Percentiles rank a stretch among this genome's conserved stretches.
These are phyloP conservation scores for Yponomeuta malinellus DNA, from an alignment of 2,888 invertebrate genomes.

Conservation along the genomic window DNA sequence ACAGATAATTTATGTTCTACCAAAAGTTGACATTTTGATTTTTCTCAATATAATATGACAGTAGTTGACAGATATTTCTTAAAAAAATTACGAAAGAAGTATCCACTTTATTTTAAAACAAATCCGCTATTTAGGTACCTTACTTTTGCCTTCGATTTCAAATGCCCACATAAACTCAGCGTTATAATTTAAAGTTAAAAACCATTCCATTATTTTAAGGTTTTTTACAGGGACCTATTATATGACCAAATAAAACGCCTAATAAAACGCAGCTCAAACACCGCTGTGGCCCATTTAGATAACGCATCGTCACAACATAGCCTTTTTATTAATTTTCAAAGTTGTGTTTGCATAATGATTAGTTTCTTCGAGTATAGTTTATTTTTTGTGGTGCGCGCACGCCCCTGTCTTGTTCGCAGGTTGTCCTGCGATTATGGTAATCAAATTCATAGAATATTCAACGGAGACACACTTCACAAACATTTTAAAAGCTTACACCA, in stretches of 20 bases:
- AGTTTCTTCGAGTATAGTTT: slow-evolving; percentile 33
- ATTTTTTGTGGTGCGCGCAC: slow-evolving; percentile 17
- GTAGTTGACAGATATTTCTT: no score
- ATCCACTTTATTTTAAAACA: no score
- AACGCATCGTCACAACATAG: slow-evolving; percentile 33
- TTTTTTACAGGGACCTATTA: no score
- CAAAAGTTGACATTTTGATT: neutral
- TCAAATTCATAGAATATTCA: slow-evolving; percentile 54
- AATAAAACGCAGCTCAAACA: neutral
- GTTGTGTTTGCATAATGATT: slow-evolving; percentile 50
- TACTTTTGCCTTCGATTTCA: no score
- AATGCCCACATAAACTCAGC: no score
- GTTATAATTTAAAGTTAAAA: no score
- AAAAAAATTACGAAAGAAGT: no score
- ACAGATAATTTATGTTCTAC: neutral
- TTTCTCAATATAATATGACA: neutral
- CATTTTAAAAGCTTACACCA: neutral
- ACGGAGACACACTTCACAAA: slow-evolving; percentile 23
- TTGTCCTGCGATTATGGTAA: slow-evolving; percentile 53
- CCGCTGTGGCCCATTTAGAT: slow-evolving; percentile 39
- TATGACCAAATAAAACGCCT: neutral
- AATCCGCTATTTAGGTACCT: no score
- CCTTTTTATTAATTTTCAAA: slow-evolving; percentile 31
- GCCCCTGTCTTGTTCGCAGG: slow-evolving; percentile 51
- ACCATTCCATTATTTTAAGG: no score